Evolutionary conservation across 1,140 invertebrate genomes (phyloP).

Genomic region (Anoplolepis gracilipes): DNA sequence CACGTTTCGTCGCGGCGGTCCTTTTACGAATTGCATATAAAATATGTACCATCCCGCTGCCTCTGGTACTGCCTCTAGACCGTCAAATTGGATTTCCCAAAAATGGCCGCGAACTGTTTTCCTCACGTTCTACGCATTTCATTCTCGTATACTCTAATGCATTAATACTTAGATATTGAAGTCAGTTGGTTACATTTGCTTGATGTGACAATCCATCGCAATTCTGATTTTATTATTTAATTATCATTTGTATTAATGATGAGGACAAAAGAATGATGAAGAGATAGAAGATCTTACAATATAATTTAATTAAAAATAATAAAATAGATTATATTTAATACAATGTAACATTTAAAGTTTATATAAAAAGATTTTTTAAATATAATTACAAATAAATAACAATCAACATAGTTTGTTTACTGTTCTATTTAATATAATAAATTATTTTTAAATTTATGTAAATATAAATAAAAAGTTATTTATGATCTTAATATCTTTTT

Average conservation of each 20-base stretch:
- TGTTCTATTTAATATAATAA: background rate
- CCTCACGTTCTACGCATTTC: conserved; percentile 19
- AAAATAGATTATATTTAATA: too few relatives aligned
- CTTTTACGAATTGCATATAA: conserved; percentile 65
- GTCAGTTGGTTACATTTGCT: background rate
- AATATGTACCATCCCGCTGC: conserved; percentile 63
- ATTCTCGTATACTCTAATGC: conserved; percentile 16
- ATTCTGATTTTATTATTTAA: conserved; percentile 20
- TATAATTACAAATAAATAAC: background rate
- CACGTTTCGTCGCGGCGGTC: conserved; percentile 42
- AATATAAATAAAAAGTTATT: too few relatives aligned
- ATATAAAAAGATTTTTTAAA: background rate
- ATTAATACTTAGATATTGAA: conserved; percentile 23
- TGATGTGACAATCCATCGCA: background rate
- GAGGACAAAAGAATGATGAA: background rate
- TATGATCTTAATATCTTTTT: too few relatives aligned
- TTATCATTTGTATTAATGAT: background rate
- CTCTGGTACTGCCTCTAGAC: conserved; percentile 39
- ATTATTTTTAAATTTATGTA: background rate
- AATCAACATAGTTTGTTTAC: background rate
- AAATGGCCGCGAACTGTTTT: conserved; percentile 61
- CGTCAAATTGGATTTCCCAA: conserved; percentile 69
- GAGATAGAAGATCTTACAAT: background rate
- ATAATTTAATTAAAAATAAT: background rate
- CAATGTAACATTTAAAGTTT: too few relatives aligned